Evolutionary conservation across 1,140 invertebrate species (phyloP).

Genomic region (Hesperophylax magnus): DNA sequence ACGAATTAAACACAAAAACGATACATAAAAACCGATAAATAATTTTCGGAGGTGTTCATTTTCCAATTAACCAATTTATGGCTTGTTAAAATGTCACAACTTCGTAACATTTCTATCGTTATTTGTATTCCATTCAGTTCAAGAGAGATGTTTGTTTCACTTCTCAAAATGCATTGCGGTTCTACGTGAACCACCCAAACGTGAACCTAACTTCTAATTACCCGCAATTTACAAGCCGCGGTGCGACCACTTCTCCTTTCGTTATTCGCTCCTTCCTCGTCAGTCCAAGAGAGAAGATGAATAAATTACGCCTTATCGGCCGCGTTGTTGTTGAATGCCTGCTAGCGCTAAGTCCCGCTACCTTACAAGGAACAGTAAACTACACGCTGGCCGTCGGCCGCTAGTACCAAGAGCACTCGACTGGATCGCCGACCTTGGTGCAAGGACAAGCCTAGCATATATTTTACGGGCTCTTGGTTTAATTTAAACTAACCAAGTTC

Average conservation of each 20-base stretch:
- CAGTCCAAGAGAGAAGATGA: background rate
- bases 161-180: too few species aligned
- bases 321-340: background rate
- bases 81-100: too few species aligned
- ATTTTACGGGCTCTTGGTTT: constrained; percentile 26
- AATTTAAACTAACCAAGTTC: constrained; percentile 19
- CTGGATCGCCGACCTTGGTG: constrained; percentile 11
- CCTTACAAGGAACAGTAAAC: constrained; percentile 19
- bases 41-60: too few species aligned
- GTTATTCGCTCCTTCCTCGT: background rate
- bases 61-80: too few species aligned
- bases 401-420: background rate
- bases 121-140: too few species aligned
- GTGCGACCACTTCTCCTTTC: constrained; percentile 3
- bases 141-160: too few species aligned
- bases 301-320: constrained; percentile 14
- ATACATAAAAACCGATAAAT: too few species aligned
- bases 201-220: too few species aligned
- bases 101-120: too few species aligned
- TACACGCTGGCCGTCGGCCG: background rate
- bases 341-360: constrained; percentile 14
- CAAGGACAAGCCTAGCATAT: constrained; percentile 27
- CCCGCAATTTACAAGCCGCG: too few species aligned
- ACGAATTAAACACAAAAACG: too few species aligned
- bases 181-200: too few species aligned